Conservation (phyloP, 2,113 vertebrate genomes). For the Gobio gobio region DNA sequence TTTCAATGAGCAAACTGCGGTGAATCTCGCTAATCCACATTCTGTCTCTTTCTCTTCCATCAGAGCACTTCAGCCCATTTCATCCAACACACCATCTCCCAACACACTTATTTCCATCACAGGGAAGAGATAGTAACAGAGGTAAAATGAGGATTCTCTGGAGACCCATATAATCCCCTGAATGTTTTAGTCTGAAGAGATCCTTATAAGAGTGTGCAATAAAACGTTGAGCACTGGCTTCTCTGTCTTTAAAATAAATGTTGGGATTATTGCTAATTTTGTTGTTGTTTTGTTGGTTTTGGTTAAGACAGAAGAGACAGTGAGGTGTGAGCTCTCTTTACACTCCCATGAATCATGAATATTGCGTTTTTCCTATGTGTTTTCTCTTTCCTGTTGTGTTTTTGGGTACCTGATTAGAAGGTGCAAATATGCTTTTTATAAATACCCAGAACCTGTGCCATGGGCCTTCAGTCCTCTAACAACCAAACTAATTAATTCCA, state of each 20-base stretch:
- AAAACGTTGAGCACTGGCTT: background rate
- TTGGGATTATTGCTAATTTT: background rate
- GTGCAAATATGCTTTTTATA: slow-evolving; percentile 52
- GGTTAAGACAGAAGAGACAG: background rate
- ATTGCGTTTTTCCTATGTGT: background rate
- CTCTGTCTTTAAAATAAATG: background rate
- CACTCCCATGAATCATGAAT: slow-evolving; percentile 5
- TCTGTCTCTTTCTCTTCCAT: slow-evolving; percentile 23
- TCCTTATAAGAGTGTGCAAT: background rate
- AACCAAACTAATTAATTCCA: slow-evolving; percentile 57
- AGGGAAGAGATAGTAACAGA: slow-evolving; percentile 43
- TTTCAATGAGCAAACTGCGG: background rate
- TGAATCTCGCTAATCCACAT: background rate
- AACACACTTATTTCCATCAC: slow-evolving; percentile 44
- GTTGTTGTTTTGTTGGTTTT: background rate
- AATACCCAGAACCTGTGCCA: slow-evolving; percentile 30
- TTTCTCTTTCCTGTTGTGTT: slow-evolving; percentile 36
- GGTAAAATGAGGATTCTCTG: slow-evolving; percentile 38
- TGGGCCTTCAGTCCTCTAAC: slow-evolving; percentile 43
- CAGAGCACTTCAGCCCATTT: slow-evolving; percentile 1
- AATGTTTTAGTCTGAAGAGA: slow-evolving; percentile 26
- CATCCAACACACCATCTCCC: slow-evolving; percentile 31
- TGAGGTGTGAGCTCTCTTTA: background rate
- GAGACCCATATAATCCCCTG: slow-evolving; percentile 33
- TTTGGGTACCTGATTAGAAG: slow-evolving; percentile 44